Percentiles rank a stretch among this genome's conserved stretches.
These are phyloP conservation scores for Fragum sueziense DNA, from an alignment of 2,888 invertebrate genomes.

Conservation along the genomic window DNA sequence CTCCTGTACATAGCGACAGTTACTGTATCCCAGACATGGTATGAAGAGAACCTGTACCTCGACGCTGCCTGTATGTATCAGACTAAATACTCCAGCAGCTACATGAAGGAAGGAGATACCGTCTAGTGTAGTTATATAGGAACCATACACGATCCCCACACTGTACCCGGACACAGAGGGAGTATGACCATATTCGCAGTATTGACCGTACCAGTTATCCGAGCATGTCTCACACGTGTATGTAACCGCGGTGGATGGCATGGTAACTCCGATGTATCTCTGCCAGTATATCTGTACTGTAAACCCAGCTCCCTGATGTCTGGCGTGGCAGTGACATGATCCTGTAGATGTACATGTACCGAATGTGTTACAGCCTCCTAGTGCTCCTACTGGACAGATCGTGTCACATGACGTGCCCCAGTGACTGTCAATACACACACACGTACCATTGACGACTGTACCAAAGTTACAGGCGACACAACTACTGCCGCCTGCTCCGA, in stretches of 20 bases:
- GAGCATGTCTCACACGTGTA: conserved; percentile 67
- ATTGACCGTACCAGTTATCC: conserved; percentile 63
- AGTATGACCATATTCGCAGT: conserved; percentile 64
- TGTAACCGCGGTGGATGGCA: not conserved
- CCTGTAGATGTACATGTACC: conserved; percentile 61
- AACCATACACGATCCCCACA: conserved; percentile 60
- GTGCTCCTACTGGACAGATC: conserved; percentile 58
- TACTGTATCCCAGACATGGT: conserved; percentile 60
- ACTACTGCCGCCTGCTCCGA: conserved; percentile 53
- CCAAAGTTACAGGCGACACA: conserved; percentile 65
- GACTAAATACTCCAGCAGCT: conserved; percentile 58
- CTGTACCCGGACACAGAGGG: conserved; percentile 3
- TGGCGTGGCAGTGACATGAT: conserved; percentile 62
- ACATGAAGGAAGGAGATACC: conserved; percentile 58
- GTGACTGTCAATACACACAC: conserved; percentile 63
- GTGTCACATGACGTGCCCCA: conserved; percentile 65
- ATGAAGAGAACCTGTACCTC: conserved; percentile 63
- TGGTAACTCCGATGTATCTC: conserved; percentile 39
- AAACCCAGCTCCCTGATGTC: conserved; percentile 51
- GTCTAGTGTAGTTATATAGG: conserved; percentile 63
- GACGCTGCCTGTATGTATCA: conserved; percentile 42
- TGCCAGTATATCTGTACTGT: conserved; percentile 61
- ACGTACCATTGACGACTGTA: conserved; percentile 32
- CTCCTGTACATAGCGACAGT: conserved; percentile 61
- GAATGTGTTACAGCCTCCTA: conserved; percentile 63